These are phyloP conservation scores for Rhimphoctona megacephalus DNA, from an alignment of 2,888 invertebrate species.

Conservation along the genomic window DNA sequence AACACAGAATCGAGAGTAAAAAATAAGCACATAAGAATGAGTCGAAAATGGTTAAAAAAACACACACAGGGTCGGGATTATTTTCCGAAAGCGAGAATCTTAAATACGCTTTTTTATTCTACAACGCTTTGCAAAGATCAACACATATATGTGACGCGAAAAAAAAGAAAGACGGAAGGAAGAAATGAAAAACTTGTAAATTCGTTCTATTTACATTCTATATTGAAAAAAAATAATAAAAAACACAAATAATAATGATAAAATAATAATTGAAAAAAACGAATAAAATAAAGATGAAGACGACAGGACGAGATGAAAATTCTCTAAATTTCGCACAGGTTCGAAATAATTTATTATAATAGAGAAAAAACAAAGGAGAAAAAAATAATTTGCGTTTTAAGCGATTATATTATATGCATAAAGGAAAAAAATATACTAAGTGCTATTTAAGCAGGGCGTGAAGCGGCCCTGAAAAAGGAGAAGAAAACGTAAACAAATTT, in stretches of 20 bases:
- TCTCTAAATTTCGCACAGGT: slow-evolving; percentile 78
- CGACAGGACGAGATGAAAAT: slow-evolving; percentile 60
- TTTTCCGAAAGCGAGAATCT: slow-evolving; percentile 73
- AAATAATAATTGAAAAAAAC: slow-evolving; percentile 21
- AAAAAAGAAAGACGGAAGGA: slow-evolving; percentile 3
- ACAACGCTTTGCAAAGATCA: slow-evolving; percentile 80
- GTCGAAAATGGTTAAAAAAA: slow-evolving; percentile 62
- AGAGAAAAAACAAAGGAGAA: slow-evolving; percentile 7
- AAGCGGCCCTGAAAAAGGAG: slow-evolving; percentile 46
- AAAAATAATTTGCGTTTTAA: slow-evolving; percentile 9
- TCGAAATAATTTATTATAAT: slow-evolving; percentile 74
- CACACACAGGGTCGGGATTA: slow-evolving; percentile 71
- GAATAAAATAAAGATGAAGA: slow-evolving; percentile 39
- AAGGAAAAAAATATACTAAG: slow-evolving; percentile 70
- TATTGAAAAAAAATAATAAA: slow-evolving; percentile 52
- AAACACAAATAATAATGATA: slow-evolving; percentile 17
- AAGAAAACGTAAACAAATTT: slow-evolving; percentile 38
- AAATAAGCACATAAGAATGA: slow-evolving; percentile 33
- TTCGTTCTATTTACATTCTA: slow-evolving; percentile 69
- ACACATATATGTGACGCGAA: slow-evolving; percentile 71
- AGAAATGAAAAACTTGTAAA: slow-evolving; percentile 61
- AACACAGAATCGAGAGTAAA: slow-evolving; percentile 9
- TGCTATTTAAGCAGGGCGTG: slow-evolving; percentile 77
- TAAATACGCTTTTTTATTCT: slow-evolving; percentile 79
- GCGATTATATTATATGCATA: slow-evolving; percentile 71